Evolutionary conservation across 2,888 invertebrate genomes (phyloP), one percentile per base, ranked within the genome.

Genomic region (Ethmia dodecea): DNA sequence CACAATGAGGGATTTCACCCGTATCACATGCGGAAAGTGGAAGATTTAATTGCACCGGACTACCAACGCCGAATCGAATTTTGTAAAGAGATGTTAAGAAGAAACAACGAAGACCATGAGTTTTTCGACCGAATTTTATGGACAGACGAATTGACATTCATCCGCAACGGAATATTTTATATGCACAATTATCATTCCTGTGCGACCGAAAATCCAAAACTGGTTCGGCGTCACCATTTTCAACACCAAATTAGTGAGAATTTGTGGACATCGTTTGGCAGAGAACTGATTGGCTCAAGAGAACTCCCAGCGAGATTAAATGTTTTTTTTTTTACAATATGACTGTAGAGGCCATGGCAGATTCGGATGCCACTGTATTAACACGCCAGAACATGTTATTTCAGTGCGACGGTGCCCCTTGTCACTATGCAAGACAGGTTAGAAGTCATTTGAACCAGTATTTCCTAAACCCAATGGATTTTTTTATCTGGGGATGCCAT

Each of bases 61-160:
- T 18, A 18, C 8, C 5, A 4, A 5, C 18, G 8, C 4, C 4
- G 18, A 18, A 8, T 18, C 5, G 8, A 4, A 5, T 18, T 18
- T 8, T 18, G 18, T 18, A 4, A 18, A 18, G 8, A 8, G 8
- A 18, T 18, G 18, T 8, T 18, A 8, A 18, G 18, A 8, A 18
- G 4, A 8, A 18, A 5, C 8, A 4, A 8, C 5, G 18, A 18
- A 18, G 18, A 18, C 18, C 18, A 4, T 4, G 5, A 18, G 18
- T 18, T 18, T 18, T 18, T 18, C 8, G 8, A 18, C 18, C 4
- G 8, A 18, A 18, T 18, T 18, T 8, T 18, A 5, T 18, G 18
- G 18, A 18, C 5, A 5, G 18, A 18, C 18, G 48, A 48, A 31
- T 48, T 46, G 5, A 43, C 42, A 25, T 43, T 44, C 16, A 44